A percentile compares a stretch with the other conserved stretches of the same genome.
Conservation (phyloP, 2,888 invertebrate species). For the Coenonympha glycerion region DNA sequence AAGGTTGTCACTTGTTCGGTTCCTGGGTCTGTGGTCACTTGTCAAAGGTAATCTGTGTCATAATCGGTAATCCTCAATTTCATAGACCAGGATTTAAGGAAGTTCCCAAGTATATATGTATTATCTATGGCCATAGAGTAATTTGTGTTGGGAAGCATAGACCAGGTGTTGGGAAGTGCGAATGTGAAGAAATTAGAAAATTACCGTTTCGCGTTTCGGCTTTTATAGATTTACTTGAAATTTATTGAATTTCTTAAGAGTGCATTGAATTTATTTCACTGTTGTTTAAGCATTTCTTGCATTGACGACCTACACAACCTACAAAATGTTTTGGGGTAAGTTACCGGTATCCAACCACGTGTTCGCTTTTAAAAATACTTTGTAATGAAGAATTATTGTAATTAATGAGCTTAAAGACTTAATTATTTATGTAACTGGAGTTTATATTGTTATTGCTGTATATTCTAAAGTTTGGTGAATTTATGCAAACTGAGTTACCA, state of each 20-base stretch:
- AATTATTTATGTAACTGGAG: not conserved
- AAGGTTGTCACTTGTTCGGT: too few species aligned
- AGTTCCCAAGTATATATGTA: too few species aligned
- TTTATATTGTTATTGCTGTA: not conserved
- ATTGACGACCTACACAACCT: conserved; percentile 5
- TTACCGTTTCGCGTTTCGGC: not conserved
- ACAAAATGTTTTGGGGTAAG: conserved; percentile 74
- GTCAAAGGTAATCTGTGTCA: too few species aligned
- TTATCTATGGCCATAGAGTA: too few species aligned
- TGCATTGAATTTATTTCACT: not conserved
- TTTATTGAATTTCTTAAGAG: not conserved
- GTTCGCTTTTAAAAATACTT: conserved; percentile 29
- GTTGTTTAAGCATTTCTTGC: not conserved
- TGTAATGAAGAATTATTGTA: not conserved
- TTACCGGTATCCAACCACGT: conserved; percentile 59
- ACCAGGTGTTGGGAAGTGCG: too few species aligned
- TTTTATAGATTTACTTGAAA: not conserved
- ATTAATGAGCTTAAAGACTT: not conserved
- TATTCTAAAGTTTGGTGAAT: not conserved
- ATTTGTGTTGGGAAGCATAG: too few species aligned
- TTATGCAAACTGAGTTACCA: not conserved
- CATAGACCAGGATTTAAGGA: too few species aligned
- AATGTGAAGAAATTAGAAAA: not conserved
- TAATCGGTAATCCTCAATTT: too few species aligned
- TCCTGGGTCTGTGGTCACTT: too few species aligned